phyloP scores from a whole-genome alignment of 2,797 vertebrate species.

The Pogonophryne albipinna region DNA sequence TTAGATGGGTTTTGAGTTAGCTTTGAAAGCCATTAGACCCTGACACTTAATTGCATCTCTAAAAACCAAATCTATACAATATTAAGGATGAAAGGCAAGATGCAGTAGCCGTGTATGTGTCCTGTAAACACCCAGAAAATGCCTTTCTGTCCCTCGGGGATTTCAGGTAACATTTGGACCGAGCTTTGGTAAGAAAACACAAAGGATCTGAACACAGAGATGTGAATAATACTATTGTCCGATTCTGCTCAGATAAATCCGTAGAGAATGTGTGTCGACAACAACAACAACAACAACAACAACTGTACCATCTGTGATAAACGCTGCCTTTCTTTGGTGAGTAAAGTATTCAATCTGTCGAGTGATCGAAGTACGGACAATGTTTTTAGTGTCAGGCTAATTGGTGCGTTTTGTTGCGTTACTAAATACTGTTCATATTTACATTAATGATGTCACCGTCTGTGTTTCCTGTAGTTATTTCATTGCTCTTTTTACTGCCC shows the following conservation, averaged over 20 bases:
- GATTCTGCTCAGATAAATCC: conserved; percentile 36
- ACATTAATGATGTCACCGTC: too few relatives aligned
- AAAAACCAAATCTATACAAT: conserved; percentile 19
- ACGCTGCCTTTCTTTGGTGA: conserved; percentile 6
- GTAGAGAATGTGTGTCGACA: conserved; percentile 28
- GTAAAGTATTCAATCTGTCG: conserved; percentile 23
- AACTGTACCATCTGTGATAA: conserved; percentile 14
- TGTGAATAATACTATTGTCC: conserved; percentile 49
- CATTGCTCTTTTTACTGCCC: too few relatives aligned
- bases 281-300: conserved; percentile 30
- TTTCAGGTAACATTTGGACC: conserved; percentile 60
- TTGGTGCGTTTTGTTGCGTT: too few relatives aligned
- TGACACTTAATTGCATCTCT: conserved; percentile 2
- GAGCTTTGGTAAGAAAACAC: conserved; percentile 56
- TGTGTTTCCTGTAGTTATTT: too few relatives aligned
- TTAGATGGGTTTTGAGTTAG: too few relatives aligned
- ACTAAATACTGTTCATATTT: too few relatives aligned
- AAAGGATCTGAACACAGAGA: conserved; percentile 38
- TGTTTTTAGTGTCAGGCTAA: conserved; percentile 10
- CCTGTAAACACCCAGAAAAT: conserved; percentile 38
- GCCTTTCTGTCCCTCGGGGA: conserved; percentile 39
- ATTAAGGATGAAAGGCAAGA: neutral
- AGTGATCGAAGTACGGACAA: conserved; percentile 1
- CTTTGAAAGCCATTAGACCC: conserved; percentile 2
- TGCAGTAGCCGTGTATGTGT: too few relatives aligned